phyloP scores from a whole-genome alignment of 2,797 vertebrate species.

The Pygocentrus nattereri region DNA sequence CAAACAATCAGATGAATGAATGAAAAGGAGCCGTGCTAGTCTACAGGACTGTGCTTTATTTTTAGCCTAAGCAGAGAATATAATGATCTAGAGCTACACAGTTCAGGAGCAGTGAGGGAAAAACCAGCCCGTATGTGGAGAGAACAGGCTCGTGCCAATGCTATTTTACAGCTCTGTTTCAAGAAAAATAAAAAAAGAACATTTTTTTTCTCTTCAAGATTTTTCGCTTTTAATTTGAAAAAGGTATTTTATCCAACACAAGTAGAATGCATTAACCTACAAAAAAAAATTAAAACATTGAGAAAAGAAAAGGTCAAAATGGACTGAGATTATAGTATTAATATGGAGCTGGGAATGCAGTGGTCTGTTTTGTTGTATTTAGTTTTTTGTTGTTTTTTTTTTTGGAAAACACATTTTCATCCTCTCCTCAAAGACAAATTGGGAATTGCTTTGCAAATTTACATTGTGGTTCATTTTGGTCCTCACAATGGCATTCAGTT shows the following conservation, averaged over 20 bases:
- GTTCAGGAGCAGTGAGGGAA: slow-evolving; percentile 84
- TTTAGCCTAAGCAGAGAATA: slow-evolving; percentile 89
- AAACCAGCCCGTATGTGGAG: slow-evolving; percentile 74
- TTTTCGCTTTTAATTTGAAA: slow-evolving; percentile 69
- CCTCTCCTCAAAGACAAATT: slow-evolving; percentile 28
- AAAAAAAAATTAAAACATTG: slow-evolving; percentile 62
- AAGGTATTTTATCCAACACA: slow-evolving; percentile 44
- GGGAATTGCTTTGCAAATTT: slow-evolving; percentile 70
- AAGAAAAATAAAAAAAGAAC: slow-evolving; percentile 66
- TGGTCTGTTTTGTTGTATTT: slow-evolving; percentile 32
- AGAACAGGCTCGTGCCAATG: slow-evolving; percentile 78
- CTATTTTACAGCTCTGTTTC: slow-evolving; percentile 82
- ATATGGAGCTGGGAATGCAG: slow-evolving; percentile 75
- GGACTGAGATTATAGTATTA: slow-evolving; percentile 58
- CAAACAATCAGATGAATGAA: slow-evolving; percentile 57
- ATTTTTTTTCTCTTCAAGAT: slow-evolving; percentile 61
- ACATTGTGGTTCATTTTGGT: slow-evolving; percentile 80
- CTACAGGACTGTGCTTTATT: slow-evolving; percentile 91
- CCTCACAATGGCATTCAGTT: slow-evolving; percentile 76
- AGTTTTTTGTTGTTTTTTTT: slow-evolving; percentile 30
- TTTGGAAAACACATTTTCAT: slow-evolving; percentile 49
- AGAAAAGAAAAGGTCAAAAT: slow-evolving; percentile 42
- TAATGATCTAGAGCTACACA: slow-evolving; percentile 88
- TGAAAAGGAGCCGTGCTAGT: slow-evolving; percentile 71
- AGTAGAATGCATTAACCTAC: slow-evolving; percentile 27